A percentile compares a stretch with the other conserved stretches of the same genome.
Evolutionary conservation across 1,140 invertebrate genomes (phyloP).

Genomic region (Cryptotermes secundus): DNA sequence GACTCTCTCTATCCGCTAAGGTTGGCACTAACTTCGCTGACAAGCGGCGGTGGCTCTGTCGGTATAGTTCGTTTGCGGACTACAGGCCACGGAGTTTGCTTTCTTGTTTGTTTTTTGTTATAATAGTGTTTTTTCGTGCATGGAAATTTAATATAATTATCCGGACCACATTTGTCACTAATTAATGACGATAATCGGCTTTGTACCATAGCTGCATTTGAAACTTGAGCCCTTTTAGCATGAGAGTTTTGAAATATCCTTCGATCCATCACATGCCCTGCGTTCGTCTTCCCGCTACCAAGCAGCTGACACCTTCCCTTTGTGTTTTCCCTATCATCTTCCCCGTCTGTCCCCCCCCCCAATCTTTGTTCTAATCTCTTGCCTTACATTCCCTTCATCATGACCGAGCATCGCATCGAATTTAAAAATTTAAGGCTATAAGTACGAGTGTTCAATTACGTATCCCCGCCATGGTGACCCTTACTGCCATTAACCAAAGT

Average conservation of each 20-base stretch:
- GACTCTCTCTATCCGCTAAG: no score
- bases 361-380: background rate
- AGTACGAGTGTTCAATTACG: background rate
- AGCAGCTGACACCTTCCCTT: conserved; percentile 17
- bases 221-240: background rate
- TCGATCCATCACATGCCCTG: background rate
- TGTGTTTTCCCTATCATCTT: background rate
- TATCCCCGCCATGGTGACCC: background rate
- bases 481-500: no score
- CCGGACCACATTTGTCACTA: no score
- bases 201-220: no score
- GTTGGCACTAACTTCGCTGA: no score
- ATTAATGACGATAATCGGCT: background rate
- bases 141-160: no score
- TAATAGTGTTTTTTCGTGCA: no score
- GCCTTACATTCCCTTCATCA: background rate
- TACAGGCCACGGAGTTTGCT: no score
- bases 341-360: background rate
- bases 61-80: no score
- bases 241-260: background rate
- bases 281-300: background rate
- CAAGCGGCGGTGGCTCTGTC: no score
- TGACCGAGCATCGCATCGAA: background rate
- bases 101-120: no score
- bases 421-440: conserved; percentile 3